A percentile compares a stretch with the other conserved stretches of the same genome.
Conservation (phyloP, 2,888 invertebrate species). For the Plusia festucae region DNA sequence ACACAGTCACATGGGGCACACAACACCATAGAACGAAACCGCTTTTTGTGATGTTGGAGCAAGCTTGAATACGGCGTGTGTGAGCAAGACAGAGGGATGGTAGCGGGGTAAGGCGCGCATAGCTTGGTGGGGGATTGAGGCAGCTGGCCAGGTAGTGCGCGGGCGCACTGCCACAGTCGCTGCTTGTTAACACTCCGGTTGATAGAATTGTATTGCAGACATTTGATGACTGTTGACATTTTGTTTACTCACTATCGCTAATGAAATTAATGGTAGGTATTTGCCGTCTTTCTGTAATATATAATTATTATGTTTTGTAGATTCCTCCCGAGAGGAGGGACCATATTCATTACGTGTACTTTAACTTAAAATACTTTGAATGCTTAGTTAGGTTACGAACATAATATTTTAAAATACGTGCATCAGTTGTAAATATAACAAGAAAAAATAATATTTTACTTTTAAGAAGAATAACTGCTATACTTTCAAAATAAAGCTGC, state of each 20-base stretch:
- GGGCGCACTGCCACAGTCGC: conserved; percentile 82
- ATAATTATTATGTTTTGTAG: conserved; percentile 14
- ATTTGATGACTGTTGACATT: conserved; percentile 75
- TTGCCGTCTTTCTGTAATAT: conserved; percentile 45
- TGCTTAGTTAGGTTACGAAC: too few species aligned
- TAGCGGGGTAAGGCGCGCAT: conserved; percentile 79
- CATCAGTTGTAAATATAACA: too few species aligned
- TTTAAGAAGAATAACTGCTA: too few species aligned
- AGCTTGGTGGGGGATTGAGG: conserved; percentile 82
- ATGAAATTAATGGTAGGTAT: conserved; percentile 58
- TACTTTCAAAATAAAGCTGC: neutral
- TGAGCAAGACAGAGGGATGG: conserved; percentile 80
- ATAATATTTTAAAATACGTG: too few species aligned
- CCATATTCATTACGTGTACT: neutral
- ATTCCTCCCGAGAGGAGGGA: neutral
- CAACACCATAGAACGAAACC: conserved; percentile 82
- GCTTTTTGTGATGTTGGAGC: conserved; percentile 85
- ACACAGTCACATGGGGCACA: conserved; percentile 73
- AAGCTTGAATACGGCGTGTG: conserved; percentile 79
- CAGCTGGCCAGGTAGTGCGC: conserved; percentile 88
- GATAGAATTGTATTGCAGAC: conserved; percentile 81
- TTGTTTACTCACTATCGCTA: conserved; percentile 68
- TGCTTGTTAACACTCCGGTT: conserved; percentile 85
- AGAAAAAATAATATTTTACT: too few species aligned
- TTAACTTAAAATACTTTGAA: neutral